Percentiles rank a stretch among this genome's conserved stretches.
phyloP scores from a whole-genome alignment of 2,797 vertebrate species.

The Helicolenus hilgendorfi region DNA sequence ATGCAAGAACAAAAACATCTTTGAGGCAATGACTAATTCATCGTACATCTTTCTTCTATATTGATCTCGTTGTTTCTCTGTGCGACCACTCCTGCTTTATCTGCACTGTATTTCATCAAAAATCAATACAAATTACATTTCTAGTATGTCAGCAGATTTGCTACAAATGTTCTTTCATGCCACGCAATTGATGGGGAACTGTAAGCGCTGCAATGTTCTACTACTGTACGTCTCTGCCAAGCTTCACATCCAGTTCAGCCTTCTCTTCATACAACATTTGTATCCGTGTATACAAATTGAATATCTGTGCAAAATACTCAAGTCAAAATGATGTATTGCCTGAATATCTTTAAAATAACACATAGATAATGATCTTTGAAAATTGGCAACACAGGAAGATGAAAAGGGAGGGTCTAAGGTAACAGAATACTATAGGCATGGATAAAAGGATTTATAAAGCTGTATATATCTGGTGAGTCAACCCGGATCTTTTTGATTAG shows the following conservation, averaged over 20 bases:
- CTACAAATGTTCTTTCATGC: slow-evolving; percentile 10
- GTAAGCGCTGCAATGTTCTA: slow-evolving; percentile 10
- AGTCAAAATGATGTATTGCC: background rate
- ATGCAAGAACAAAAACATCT: background rate
- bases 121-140: slow-evolving; percentile 58
- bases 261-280: background rate
- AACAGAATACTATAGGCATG: background rate
- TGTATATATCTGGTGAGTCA: slow-evolving; percentile 4
- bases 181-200: slow-evolving; percentile 25
- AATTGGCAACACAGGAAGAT: background rate
- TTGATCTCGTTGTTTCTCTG: slow-evolving; percentile 4
- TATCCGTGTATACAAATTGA: background rate
- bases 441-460: slow-evolving; percentile 1
- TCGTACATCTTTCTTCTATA: background rate
- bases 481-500: slow-evolving; percentile 19
- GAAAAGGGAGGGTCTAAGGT: background rate
- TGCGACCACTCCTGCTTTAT: background rate
- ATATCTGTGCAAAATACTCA: background rate
- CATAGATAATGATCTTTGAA: background rate
- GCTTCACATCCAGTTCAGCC: background rate
- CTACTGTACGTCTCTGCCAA: slow-evolving; percentile 12
- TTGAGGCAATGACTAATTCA: background rate
- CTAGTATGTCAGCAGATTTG: slow-evolving; percentile 25
- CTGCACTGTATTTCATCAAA: slow-evolving; percentile 29
- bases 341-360: background rate